phyloP scores from a whole-genome alignment of 2,113 vertebrate genomes.

The Cyrtonyx montezumae region DNA sequence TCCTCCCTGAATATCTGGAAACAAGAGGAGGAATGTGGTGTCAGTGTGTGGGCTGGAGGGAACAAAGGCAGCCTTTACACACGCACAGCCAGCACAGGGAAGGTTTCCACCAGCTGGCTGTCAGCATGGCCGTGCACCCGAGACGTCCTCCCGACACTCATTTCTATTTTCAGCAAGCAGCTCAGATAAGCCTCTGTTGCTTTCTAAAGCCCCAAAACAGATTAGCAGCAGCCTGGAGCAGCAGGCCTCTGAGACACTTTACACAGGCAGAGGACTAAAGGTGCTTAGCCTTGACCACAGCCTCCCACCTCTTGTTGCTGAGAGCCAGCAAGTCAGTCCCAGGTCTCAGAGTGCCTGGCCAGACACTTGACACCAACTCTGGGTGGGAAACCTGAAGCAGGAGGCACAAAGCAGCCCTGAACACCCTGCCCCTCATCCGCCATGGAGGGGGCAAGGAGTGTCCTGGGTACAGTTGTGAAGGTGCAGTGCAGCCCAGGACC shows the following conservation, averaged over 20 bases:
- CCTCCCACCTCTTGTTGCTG: not conserved
- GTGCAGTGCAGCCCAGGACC: not conserved
- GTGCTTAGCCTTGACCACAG: not conserved
- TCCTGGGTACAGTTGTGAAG: not conserved
- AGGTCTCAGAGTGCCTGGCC: not conserved
- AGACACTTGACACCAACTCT: accelerated
- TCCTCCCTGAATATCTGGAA: slow-evolving; percentile 24
- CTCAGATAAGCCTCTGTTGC: slow-evolving; percentile 70
- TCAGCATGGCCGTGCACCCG: slow-evolving; percentile 12
- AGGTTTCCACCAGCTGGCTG: slow-evolving; percentile 65
- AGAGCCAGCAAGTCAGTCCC: not conserved
- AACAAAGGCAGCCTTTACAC: slow-evolving; percentile 60
- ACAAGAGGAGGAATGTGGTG: slow-evolving; percentile 33
- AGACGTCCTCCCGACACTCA: slow-evolving; percentile 28
- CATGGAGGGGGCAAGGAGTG: not conserved
- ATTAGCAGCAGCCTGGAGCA: slow-evolving; percentile 53
- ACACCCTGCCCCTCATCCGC: not conserved
- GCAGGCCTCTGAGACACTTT: not conserved
- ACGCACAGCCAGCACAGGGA: slow-evolving; percentile 3
- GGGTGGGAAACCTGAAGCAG: not conserved
- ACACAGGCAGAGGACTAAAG: not conserved
- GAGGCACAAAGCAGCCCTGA: not conserved
- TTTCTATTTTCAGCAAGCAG: slow-evolving; percentile 55
- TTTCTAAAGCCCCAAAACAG: slow-evolving; percentile 66
- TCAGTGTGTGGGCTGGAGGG: slow-evolving; percentile 45